phyloP scores from a whole-genome alignment of 2,888 invertebrate genomes.

The Philereme transversata region DNA sequence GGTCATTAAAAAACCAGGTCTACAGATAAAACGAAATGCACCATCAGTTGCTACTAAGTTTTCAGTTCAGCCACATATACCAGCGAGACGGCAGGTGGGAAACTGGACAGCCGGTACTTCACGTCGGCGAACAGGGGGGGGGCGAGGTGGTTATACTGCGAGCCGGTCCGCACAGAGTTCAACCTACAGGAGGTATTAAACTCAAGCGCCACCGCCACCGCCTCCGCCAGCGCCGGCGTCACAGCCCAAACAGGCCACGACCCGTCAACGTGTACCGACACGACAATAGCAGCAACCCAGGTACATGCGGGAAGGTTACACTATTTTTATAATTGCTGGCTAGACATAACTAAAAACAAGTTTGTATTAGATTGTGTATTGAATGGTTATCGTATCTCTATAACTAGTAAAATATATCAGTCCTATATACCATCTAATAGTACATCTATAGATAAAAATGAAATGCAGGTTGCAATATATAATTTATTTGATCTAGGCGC shows the following conservation, averaged over 20 bases:
- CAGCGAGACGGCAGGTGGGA: background rate
- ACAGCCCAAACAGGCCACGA: background rate
- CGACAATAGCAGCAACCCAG: conserved; percentile 3
- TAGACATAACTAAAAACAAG: background rate
- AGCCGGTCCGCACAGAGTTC: background rate
- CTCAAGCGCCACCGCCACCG: conserved; percentile 3
- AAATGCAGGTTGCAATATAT: too few relatives aligned
- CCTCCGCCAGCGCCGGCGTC: too few relatives aligned
- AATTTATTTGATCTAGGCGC: too few relatives aligned
- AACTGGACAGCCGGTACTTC: conserved; percentile 4
- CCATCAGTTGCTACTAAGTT: background rate
- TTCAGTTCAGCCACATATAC: background rate
- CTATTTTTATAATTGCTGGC: background rate
- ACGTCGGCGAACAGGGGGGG: conserved; percentile 9
- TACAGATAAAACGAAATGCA: conserved; percentile 5
- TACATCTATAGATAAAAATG: too few relatives aligned
- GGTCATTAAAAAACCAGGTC: conserved; percentile 2
- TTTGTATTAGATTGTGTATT: background rate
- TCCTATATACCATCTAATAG: too few relatives aligned
- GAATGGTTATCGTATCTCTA: background rate
- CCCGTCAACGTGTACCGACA: conserved; percentile 1
- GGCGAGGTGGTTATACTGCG: conserved; percentile 3
- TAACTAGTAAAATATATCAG: too few relatives aligned
- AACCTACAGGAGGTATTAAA: conserved; percentile 1
- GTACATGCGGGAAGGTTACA: background rate